phyloP scores from a whole-genome alignment of 1,140 invertebrate genomes.

The Octopus sinensis region DNA sequence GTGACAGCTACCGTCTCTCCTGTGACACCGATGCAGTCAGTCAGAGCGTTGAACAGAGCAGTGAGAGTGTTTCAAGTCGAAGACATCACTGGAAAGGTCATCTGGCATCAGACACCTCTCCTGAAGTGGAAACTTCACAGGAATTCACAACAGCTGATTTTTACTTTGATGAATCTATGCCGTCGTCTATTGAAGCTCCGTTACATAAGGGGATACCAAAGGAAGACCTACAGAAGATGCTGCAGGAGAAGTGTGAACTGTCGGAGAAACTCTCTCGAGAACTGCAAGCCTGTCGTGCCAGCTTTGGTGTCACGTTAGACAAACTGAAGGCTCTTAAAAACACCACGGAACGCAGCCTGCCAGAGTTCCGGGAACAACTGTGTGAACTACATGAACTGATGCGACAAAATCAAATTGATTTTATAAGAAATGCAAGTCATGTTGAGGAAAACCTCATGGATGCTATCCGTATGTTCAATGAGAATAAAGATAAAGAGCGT shows the following conservation, averaged over 20 bases:
- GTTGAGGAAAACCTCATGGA: slow-evolving; percentile 16
- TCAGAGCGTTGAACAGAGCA: slow-evolving; percentile 19
- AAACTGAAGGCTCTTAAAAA: slow-evolving; percentile 6
- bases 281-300: slow-evolving; percentile 15
- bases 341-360: not conserved
- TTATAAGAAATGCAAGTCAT: not conserved
- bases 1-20: not conserved
- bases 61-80: slow-evolving; percentile 18
- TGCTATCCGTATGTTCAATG: slow-evolving; percentile 11
- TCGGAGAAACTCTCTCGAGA: slow-evolving; percentile 15
- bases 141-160: slow-evolving; percentile 78
- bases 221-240: slow-evolving; percentile 23
- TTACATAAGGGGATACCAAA: slow-evolving; percentile 26
- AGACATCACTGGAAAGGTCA: slow-evolving; percentile 19
- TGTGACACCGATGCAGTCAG: not conserved
- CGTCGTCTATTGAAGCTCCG: slow-evolving; percentile 56
- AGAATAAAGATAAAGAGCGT: slow-evolving; percentile 20
- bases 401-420: slow-evolving; percentile 44
- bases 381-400: slow-evolving; percentile 60
- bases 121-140: slow-evolving; percentile 45
- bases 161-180: slow-evolving; percentile 79
- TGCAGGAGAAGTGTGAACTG: slow-evolving; percentile 28
- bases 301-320: not conserved
- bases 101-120: slow-evolving; percentile 31
- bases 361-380: not conserved